Conservation (phyloP, 1,140 invertebrate species). For the Lordiphosa stackelbergi region DNA sequence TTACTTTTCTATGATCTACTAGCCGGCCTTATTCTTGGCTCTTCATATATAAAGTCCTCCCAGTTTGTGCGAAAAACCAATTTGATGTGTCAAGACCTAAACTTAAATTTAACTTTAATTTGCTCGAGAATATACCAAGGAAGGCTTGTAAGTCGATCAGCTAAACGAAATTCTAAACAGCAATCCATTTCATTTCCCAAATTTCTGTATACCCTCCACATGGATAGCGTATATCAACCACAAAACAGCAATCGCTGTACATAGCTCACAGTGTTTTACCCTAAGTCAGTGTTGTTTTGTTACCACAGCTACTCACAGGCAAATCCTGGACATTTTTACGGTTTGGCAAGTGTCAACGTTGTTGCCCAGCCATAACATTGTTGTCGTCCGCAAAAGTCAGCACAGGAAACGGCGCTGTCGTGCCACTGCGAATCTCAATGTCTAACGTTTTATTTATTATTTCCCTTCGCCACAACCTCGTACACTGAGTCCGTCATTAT, state of each 20-base stretch:
- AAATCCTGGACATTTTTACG: conserved; percentile 70
- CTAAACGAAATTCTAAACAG: no score
- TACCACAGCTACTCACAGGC: conserved; percentile 36
- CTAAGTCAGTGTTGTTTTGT: conserved; percentile 39
- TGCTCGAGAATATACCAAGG: no score
- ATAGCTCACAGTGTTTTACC: conserved; percentile 48
- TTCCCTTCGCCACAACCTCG: conserved; percentile 27
- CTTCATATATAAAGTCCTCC: no score
- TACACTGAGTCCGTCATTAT: conserved; percentile 17
- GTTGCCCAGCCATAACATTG: conserved; percentile 8
- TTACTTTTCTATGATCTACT: no score
- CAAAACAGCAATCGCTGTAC: conserved; percentile 53
- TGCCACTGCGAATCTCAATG: conserved; percentile 23
- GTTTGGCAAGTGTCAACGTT: conserved; percentile 66
- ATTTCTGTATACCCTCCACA: no score
- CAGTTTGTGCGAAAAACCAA: no score
- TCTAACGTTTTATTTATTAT: conserved; percentile 61
- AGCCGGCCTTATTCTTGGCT: no score
- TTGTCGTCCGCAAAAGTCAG: conserved; percentile 13
- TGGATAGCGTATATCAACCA: conserved; percentile 12
- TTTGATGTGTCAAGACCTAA: no score
- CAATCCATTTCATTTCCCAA: no score
- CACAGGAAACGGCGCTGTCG: conserved; percentile 41
- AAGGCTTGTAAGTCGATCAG: no score
- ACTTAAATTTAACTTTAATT: no score